Base-by-base conservation (phyloP, 2,797 vertebrate genomes). In the Darevskia mixta region DNA sequence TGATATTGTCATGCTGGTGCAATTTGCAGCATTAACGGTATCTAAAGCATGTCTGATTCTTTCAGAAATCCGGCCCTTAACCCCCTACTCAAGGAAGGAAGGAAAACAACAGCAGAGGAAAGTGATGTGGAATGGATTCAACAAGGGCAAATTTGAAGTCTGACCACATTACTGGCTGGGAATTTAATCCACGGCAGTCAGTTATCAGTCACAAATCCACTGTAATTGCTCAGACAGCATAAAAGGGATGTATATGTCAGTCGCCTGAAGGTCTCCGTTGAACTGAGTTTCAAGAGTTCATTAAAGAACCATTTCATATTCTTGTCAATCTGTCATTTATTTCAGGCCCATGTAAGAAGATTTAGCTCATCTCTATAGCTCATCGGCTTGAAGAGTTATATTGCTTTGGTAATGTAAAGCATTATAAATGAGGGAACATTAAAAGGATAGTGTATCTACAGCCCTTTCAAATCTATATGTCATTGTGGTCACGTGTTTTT, bases 241-340 rank as follows among this genome's bases (percentile, higher is more conserved):
- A 82, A 92, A 90, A 84, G 2, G n/a, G 41, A 88, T 91, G 91
- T 87, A 55, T 55, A 75, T 58, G n/a, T 85, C 45, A 90, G 72
- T 78, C 92, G n/a, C 15, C 41, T 78, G 79, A 83, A 94, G 41
- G 49, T 79, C 73, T 90, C 83, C 9, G 66, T 69, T 85, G 35
- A 23, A 43, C 9, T 67, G 4, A 79, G 25, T 85, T 92, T 55
- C 0, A 0, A 73, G 8, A n/a, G 17, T 41, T 86, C 79, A 79
- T 89, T 84, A 87, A 88, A 92, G 4, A 89, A 66, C 4, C 17
- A 84, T 85, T 95, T 94, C 80, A 11, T 61, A 49, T 29, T 88
- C 73, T 41, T 91, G 61, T 38, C 25, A 88, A 83, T 80, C 45
- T 88, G n/a, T 76, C 32, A 25, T 83, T 91, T 89, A 2, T 84